Conservation (phyloP, 2,113 vertebrate species). For the Galbula dea region DNA sequence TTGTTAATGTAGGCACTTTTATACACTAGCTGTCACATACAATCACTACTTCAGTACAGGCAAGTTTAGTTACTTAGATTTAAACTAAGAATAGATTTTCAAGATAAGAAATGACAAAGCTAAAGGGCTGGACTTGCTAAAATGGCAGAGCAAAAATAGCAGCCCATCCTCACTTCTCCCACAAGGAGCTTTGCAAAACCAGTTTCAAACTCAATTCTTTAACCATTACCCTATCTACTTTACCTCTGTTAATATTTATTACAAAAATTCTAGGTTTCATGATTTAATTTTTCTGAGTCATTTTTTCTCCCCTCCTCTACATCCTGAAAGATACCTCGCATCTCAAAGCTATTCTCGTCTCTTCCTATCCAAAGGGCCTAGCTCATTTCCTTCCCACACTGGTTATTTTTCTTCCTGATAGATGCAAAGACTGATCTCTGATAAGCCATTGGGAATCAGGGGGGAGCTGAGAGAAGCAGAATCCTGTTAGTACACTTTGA, state of each 20-base stretch:
- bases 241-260: not conserved
- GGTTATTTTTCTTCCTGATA: slow-evolving; percentile 17
- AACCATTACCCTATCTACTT: not conserved
- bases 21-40: not conserved
- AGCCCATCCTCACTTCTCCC: not conserved
- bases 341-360: not conserved
- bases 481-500: not conserved
- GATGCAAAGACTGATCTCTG: not conserved
- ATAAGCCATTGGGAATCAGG: not conserved
- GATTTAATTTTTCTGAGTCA: not conserved
- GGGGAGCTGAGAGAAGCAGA: not conserved
- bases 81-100: slow-evolving; percentile 38
- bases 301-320: not conserved
- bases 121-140: slow-evolving; percentile 29
- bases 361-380: not conserved
- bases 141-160: slow-evolving; percentile 38
- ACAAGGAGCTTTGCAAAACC: not conserved
- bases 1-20: not conserved
- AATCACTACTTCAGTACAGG: not conserved
- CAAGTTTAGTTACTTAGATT: not conserved
- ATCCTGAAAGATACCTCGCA: not conserved
- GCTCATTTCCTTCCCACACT: not conserved
- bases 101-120: slow-evolving; percentile 20
- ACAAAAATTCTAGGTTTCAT: not conserved
- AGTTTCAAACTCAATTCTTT: not conserved